Evolutionary conservation across 2,888 invertebrate genomes (phyloP).

Genomic region (Hoplodrina ambigua): DNA sequence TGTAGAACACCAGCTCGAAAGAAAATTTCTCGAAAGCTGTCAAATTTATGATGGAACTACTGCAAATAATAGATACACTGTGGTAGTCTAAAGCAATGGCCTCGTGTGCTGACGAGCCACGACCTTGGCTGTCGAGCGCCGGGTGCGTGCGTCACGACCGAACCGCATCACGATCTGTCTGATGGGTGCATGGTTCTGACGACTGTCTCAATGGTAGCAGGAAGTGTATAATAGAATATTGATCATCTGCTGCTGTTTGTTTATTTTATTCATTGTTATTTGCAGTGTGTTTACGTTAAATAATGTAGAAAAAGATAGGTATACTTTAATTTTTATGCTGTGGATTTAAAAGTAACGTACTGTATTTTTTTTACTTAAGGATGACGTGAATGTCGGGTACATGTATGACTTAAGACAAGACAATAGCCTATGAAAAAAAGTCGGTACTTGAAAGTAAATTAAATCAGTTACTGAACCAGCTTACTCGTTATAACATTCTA

Average conservation of each 20-base stretch:
- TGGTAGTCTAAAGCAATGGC: slow-evolving; percentile 36
- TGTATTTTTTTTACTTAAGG: neutral
- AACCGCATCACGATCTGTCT: slow-evolving; percentile 65
- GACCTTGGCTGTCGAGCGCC: slow-evolving; percentile 71
- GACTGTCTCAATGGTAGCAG: slow-evolving; percentile 48
- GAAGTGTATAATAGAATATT: slow-evolving; percentile 48
- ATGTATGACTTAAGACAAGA: neutral
- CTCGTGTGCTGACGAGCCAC: slow-evolving; percentile 66
- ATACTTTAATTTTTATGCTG: slow-evolving; percentile 6
- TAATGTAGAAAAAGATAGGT: neutral
- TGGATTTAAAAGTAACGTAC: neutral
- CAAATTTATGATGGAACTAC: no score
- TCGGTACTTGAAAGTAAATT: neutral
- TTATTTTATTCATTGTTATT: neutral
- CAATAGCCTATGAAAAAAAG: slow-evolving; percentile 1
- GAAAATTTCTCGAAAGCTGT: no score
- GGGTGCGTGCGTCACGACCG: slow-evolving; percentile 70
- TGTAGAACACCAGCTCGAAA: no score
- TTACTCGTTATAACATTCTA: neutral
- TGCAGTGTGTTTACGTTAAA: neutral
- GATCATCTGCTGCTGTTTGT: slow-evolving; percentile 25
- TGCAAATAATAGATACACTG: no score
- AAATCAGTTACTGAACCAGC: neutral
- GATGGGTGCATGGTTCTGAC: slow-evolving; percentile 39
- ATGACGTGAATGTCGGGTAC: neutral